A percentile compares a stretch with the other conserved stretches of the same genome.
These are phyloP conservation scores for Drosophila pandora DNA, from an alignment of 1,140 invertebrate genomes.

Conservation along the genomic window DNA sequence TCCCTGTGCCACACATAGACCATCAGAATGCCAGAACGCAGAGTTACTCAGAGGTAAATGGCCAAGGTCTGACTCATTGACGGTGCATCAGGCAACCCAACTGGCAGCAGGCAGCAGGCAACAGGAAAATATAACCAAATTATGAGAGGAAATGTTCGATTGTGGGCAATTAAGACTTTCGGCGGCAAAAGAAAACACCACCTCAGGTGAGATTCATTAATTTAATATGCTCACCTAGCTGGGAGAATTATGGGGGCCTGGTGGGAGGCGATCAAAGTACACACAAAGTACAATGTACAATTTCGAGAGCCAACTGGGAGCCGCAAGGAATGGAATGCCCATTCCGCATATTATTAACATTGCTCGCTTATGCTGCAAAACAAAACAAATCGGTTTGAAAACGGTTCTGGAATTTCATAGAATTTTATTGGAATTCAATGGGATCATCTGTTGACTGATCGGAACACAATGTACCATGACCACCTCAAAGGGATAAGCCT, in stretches of 20 bases:
- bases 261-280: conserved; percentile 56
- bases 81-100: conserved; percentile 31
- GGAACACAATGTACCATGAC: neutral
- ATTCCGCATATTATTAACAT: conserved; percentile 16
- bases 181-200: conserved; percentile 51
- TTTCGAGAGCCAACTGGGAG: conserved; percentile 30
- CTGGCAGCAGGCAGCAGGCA: conserved; percentile 19
- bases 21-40: conserved; percentile 2
- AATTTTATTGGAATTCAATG: conserved; percentile 50
- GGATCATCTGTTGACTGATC: conserved; percentile 9
- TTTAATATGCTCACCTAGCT: conserved; percentile 44
- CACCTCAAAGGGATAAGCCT: neutral
- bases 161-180: conserved; percentile 61
- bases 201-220: conserved; percentile 71
- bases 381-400: conserved; percentile 52
- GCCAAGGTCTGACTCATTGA: conserved; percentile 51
- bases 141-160: conserved; percentile 49
- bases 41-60: conserved; percentile 46
- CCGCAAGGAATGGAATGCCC: conserved; percentile 37
- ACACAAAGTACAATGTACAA: conserved; percentile 53
- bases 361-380: conserved; percentile 18
- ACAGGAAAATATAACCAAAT: conserved; percentile 18
- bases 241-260: conserved; percentile 27
- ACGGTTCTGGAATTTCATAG: conserved; percentile 22
- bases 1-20: conserved; percentile 42